phyloP scores from a whole-genome alignment of 2,797 vertebrate genomes.

The Silurus aristotelis region DNA sequence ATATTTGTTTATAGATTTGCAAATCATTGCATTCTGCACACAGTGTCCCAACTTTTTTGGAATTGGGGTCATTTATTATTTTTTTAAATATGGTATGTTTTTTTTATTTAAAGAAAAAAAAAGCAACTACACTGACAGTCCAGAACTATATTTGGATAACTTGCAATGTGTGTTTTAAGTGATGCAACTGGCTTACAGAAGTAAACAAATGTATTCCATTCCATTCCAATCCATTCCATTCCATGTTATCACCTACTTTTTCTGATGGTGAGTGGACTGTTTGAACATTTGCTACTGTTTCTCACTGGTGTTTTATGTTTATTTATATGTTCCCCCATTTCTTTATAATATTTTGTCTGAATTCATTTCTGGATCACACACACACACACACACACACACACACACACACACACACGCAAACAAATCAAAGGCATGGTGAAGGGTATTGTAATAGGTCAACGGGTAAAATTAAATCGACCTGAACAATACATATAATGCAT shows the following conservation, averaged over 20 bases:
- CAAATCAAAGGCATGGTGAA: neutral
- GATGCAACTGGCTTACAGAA: neutral
- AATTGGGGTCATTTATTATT: too few species aligned
- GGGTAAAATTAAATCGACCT: neutral
- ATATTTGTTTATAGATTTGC: too few species aligned
- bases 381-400: neutral
- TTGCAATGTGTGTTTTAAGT: neutral
- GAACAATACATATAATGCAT: neutral
- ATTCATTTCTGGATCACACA: neutral
- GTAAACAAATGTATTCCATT: neutral
- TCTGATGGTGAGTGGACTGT: neutral
- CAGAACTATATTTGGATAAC: neutral
- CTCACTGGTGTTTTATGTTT: neutral
- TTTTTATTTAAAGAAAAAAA: neutral
- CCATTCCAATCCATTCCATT: neutral
- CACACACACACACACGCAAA: neutral
- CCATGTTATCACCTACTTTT: neutral
- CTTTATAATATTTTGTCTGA: neutral
- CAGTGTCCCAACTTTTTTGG: too few species aligned
- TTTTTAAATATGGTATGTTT: neutral
- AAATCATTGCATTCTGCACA: too few species aligned
- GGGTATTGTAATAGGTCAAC: too few species aligned
- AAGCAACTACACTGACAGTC: neutral
- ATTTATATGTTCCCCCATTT: neutral
- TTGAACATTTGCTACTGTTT: neutral